These are phyloP conservation scores for Mionectes macconnelli DNA, from an alignment of 2,113 vertebrate genomes.

Conservation along the genomic window DNA sequence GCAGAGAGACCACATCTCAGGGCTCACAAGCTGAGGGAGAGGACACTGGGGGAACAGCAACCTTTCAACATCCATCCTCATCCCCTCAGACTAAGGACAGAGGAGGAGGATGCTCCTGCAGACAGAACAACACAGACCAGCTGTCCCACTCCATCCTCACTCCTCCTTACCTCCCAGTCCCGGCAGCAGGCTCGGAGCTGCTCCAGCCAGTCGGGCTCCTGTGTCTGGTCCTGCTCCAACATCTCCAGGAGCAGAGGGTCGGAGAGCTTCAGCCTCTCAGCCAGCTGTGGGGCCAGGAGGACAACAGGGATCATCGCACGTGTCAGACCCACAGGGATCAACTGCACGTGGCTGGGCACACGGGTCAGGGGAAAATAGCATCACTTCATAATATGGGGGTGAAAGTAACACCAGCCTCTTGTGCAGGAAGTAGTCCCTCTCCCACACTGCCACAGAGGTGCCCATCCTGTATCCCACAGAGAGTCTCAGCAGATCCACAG, in stretches of 20 bases:
- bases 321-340: background rate
- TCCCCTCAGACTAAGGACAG: background rate
- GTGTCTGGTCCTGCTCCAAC: background rate
- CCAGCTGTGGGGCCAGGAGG: slow-evolving; percentile 71
- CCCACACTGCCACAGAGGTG: background rate
- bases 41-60: rapidly evolving
- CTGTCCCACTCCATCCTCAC: background rate
- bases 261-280: slow-evolving; percentile 80
- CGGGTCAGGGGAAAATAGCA: rapidly evolving
- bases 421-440: background rate
- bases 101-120: background rate
- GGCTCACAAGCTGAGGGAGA: background rate
- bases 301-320: rapidly evolving
- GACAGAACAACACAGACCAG: rapidly evolving
- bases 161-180: slow-evolving; percentile 70
- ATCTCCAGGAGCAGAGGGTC: slow-evolving; percentile 79
- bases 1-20: background rate
- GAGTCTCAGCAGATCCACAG: background rate
- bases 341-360: rapidly evolving
- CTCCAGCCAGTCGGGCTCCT: slow-evolving; percentile 82
- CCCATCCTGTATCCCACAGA: rapidly evolving
- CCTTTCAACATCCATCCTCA: background rate
- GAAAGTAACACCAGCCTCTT: background rate
- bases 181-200: slow-evolving; percentile 63
- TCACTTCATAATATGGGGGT: rapidly evolving